Conservation (phyloP, 2,797 vertebrate species). For the Lepidocolaptes lacrymiger region DNA sequence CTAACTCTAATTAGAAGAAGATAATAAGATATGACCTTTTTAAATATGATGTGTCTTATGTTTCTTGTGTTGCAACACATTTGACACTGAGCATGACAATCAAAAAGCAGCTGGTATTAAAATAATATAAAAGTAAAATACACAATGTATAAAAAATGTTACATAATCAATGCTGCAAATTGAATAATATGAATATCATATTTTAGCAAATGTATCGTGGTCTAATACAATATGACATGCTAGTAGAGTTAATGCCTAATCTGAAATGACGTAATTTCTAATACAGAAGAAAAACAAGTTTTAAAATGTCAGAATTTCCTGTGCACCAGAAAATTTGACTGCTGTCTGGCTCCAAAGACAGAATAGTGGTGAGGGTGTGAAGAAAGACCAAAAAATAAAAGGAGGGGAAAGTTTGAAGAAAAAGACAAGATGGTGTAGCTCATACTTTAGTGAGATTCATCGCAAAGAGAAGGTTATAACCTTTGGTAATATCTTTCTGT, state of each 20-base stretch:
- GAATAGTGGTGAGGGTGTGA: background rate
- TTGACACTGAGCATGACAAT: background rate
- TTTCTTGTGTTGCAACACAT: background rate
- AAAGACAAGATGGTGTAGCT: background rate
- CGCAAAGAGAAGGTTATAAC: background rate
- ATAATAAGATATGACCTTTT: background rate
- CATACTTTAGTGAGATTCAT: background rate
- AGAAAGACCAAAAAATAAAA: background rate
- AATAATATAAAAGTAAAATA: background rate
- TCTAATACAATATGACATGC: background rate
- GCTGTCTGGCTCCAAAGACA: background rate
- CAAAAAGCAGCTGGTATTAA: background rate
- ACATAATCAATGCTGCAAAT: background rate
- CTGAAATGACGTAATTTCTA: slow-evolving; percentile 35
- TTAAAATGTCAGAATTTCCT: slow-evolving; percentile 41
- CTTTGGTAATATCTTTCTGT: background rate
- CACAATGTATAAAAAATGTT: background rate
- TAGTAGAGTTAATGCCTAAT: background rate
- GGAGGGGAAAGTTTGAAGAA: background rate
- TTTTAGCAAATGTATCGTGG: background rate
- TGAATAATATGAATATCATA: background rate
- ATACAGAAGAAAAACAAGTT: slow-evolving; percentile 32
- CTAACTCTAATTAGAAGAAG: background rate
- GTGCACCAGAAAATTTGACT: background rate
- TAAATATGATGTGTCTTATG: background rate